Conservation (phyloP, 2,797 vertebrate genomes). For the Ptychobarbus kaznakovi region DNA sequence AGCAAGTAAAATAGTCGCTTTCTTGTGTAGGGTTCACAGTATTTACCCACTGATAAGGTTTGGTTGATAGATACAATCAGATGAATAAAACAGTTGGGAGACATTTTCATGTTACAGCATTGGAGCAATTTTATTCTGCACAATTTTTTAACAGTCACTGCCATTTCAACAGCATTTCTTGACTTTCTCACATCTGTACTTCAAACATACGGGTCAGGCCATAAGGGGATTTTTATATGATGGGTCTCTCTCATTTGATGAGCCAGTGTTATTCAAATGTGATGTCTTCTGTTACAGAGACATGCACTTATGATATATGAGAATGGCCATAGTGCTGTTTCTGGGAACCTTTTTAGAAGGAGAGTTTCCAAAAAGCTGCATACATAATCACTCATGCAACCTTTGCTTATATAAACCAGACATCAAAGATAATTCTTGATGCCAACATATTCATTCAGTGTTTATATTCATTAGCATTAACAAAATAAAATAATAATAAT, state of each 20-base stretch:
- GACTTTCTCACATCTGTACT: background rate
- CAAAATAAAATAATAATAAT: background rate
- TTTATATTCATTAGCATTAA: slow-evolving; percentile 1
- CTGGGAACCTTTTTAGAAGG: background rate
- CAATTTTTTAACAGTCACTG: slow-evolving; percentile 62
- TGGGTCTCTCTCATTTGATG: background rate
- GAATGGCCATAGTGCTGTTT: slow-evolving; percentile 22
- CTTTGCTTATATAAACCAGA: background rate
- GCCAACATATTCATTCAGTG: background rate
- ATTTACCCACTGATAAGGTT: background rate
- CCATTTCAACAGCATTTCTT: slow-evolving; percentile 52
- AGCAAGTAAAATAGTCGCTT: background rate
- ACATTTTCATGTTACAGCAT: slow-evolving; percentile 17
- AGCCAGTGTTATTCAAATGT: background rate
- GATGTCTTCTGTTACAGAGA: slow-evolving; percentile 9
- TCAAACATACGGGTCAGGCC: slow-evolving; percentile 7
- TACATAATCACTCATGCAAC: slow-evolving; percentile 2
- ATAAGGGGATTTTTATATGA: background rate
- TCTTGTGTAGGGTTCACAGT: background rate
- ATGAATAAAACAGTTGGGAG: background rate
- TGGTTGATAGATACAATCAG: background rate
- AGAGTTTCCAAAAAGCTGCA: background rate
- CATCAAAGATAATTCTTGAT: background rate
- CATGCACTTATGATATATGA: background rate
- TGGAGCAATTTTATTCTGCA: slow-evolving; percentile 48